A percentile compares a stretch with the other conserved stretches of the same genome.
Evolutionary conservation across 2,797 vertebrate species (phyloP).

Genomic region (Gymnocypris eckloni): DNA sequence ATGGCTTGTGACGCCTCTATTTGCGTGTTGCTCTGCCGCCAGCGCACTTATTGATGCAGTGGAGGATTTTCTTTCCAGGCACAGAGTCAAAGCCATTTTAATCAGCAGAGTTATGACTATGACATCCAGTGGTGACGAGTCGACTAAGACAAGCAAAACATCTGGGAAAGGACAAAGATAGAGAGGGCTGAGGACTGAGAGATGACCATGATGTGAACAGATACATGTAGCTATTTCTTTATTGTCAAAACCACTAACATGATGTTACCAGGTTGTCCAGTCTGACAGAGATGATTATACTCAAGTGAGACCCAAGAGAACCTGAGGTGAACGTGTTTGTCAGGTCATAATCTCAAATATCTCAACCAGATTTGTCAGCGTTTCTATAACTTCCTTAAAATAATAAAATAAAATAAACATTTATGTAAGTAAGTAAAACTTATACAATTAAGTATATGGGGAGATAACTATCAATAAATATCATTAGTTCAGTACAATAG

Average conservation of each 20-base stretch:
- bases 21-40: conserved; percentile 21
- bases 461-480: background rate
- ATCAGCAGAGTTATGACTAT: conserved; percentile 33
- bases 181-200: conserved; percentile 7
- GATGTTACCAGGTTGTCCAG: conserved; percentile 27
- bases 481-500: background rate
- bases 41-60: conserved; percentile 19
- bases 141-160: background rate
- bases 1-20: conserved; percentile 42
- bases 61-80: conserved; percentile 34
- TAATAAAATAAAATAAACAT: background rate
- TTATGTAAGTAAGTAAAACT: background rate
- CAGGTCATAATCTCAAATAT: background rate
- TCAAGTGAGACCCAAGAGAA: conserved; percentile 21
- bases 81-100: conserved; percentile 29
- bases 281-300: conserved; percentile 42
- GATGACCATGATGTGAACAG: conserved; percentile 38
- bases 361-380: background rate
- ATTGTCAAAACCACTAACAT: conserved; percentile 40
- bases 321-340: background rate
- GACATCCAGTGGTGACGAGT: conserved; percentile 17
- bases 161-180: conserved; percentile 6
- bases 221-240: conserved; percentile 37
- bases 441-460: background rate
- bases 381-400: background rate